Percentiles rank a stretch among this genome's conserved stretches.
Conservation (phyloP, 2,888 invertebrate genomes). For the Brachynemurus nebulosus region DNA sequence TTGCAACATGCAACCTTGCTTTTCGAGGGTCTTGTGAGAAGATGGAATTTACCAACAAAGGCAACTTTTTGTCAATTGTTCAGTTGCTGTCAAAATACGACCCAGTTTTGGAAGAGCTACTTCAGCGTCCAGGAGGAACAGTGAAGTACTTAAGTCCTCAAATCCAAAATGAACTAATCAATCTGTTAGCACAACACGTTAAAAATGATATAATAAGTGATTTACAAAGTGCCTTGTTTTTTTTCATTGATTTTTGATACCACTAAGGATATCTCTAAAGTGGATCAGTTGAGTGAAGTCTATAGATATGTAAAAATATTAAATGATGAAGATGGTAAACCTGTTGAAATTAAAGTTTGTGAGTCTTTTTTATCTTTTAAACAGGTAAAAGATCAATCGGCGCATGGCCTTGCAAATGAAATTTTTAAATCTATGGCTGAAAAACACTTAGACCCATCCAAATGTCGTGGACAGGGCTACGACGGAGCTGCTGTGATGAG, state of each 20-base stretch:
- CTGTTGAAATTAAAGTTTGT: conserved; percentile 19
- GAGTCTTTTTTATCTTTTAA: conserved; percentile 21
- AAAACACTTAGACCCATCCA: conserved; percentile 16
- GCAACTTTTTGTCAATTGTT: neutral
- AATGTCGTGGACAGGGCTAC: conserved; percentile 21
- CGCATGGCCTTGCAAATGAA: conserved; percentile 20
- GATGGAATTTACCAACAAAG: neutral
- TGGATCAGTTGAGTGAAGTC: conserved; percentile 23
- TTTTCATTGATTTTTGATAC: conserved; percentile 22
- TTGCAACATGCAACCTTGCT: conserved; percentile 15
- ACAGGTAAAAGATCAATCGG: conserved; percentile 11
- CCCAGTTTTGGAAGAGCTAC: conserved; percentile 19
- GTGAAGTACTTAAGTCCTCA: conserved; percentile 19
- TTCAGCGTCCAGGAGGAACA: conserved; percentile 14
- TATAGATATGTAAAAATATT: conserved; percentile 19
- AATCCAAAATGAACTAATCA: conserved; percentile 17
- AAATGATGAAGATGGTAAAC: conserved; percentile 13
- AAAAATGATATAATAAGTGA: conserved; percentile 12
- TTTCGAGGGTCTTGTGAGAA: conserved; percentile 15
- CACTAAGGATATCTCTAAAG: conserved; percentile 22
- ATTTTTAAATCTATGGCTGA: too few relatives aligned
- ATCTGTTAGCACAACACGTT: conserved; percentile 12
- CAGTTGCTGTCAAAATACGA: conserved; percentile 20
- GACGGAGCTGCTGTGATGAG: conserved; percentile 24
- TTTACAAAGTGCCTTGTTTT: conserved; percentile 17